Evolutionary conservation across 1,140 invertebrate species (phyloP).

Genomic region (Branchinecta lindahli): DNA sequence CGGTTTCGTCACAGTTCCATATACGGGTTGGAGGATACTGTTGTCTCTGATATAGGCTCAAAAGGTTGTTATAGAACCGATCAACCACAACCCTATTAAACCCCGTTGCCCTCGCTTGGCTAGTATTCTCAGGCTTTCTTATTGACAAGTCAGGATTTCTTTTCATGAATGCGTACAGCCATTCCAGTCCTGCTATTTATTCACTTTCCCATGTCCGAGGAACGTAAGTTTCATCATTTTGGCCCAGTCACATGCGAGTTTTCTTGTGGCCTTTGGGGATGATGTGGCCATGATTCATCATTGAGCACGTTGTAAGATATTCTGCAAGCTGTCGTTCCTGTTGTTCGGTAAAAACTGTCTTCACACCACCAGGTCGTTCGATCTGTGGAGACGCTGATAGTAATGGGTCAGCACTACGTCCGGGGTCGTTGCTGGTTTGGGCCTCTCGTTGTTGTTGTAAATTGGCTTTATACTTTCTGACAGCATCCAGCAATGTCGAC

Average conservation of each 20-base stretch:
- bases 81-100: slow-evolving; percentile 1
- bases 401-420: too few relatives aligned
- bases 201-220: slow-evolving; percentile 23
- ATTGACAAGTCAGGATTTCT: not conserved
- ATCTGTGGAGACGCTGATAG: too few relatives aligned
- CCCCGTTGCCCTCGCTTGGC: not conserved
- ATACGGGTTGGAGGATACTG: slow-evolving; percentile 24
- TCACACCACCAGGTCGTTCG: not conserved
- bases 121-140: slow-evolving; percentile 3
- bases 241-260: slow-evolving; percentile 31
- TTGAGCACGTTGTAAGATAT: not conserved
- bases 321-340: not conserved
- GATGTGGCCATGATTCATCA: not conserved
- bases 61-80: slow-evolving; percentile 21
- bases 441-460: too few relatives aligned
- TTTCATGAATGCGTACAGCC: slow-evolving; percentile 9
- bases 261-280: slow-evolving; percentile 16
- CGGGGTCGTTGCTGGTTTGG: too few relatives aligned
- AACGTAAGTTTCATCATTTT: slow-evolving; percentile 26
- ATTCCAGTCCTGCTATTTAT: slow-evolving; percentile 6
- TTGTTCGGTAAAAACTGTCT: not conserved
- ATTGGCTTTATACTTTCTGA: too few relatives aligned
- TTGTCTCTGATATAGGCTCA: slow-evolving; percentile 22
- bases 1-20: slow-evolving; percentile 32
- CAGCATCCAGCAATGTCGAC: too few relatives aligned